Conservation (phyloP, 2,113 vertebrate genomes). For the Acrocephalus kingi region DNA sequence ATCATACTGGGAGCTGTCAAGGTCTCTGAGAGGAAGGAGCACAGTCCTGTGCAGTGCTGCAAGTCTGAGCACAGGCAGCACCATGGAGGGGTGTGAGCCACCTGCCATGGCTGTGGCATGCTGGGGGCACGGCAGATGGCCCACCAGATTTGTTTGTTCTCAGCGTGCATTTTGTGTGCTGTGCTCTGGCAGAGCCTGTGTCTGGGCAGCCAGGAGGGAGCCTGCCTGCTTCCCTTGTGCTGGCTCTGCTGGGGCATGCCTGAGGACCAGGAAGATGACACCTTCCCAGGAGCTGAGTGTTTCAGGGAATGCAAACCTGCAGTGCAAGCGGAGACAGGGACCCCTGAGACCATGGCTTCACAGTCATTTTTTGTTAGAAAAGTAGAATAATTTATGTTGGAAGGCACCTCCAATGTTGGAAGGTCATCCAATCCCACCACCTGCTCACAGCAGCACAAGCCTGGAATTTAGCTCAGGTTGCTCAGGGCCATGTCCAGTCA, state of each 20-base stretch:
- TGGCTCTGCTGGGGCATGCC: background rate
- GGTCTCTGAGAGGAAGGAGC: background rate
- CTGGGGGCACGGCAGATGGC: background rate
- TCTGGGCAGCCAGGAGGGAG: background rate
- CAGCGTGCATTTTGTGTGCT: background rate
- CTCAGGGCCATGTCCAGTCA: background rate
- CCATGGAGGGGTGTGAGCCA: fast-evolving
- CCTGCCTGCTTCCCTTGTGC: background rate
- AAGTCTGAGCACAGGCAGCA: background rate
- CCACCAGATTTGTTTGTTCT: slow-evolving; percentile 9
- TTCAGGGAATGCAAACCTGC: background rate
- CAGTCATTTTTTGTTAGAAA: background rate
- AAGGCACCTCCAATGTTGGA: background rate
- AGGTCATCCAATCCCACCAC: slow-evolving; percentile 16
- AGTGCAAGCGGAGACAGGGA: background rate
- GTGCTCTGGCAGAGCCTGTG: background rate
- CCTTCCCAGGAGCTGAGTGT: background rate
- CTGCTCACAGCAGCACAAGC: background rate
- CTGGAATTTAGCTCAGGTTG: background rate
- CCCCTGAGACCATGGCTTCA: background rate
- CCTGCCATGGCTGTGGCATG: fast-evolving
- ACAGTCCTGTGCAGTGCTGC: background rate
- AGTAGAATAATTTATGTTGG: background rate
- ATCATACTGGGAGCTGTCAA: background rate
- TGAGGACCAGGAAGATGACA: background rate